Conservation (phyloP, 2,888 invertebrate genomes). For the Acanthosoma haemorrhoidale region DNA sequence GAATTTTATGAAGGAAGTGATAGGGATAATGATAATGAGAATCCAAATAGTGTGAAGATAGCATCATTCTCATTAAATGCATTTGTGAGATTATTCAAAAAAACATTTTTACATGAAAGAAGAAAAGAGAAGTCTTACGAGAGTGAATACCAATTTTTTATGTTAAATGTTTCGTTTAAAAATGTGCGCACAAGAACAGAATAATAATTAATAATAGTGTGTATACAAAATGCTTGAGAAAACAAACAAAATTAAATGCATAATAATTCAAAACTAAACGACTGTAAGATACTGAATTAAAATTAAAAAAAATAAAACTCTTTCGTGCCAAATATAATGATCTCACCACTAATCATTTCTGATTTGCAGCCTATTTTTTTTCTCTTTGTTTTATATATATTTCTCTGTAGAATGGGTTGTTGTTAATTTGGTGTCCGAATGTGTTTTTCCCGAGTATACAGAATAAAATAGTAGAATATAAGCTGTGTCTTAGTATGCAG, state of each 20-base stretch:
- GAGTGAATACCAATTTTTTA: slow-evolving; percentile 39
- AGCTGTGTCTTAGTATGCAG: no score
- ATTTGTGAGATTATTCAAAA: slow-evolving; percentile 15
- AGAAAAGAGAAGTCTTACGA: slow-evolving; percentile 34
- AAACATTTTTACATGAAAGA: slow-evolving; percentile 16
- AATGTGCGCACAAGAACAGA: slow-evolving; percentile 16
- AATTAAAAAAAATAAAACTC: no score
- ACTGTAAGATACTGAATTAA: no score
- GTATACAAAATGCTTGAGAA: slow-evolving; percentile 12
- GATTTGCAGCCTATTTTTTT: not conserved
- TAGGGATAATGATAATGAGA: slow-evolving; percentile 23
- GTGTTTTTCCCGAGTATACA: not conserved
- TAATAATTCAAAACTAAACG: no score
- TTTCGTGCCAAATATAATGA: no score
- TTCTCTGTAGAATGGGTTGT: no score
- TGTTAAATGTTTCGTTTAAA: not conserved
- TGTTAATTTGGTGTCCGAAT: no score
- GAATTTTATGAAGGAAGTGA: slow-evolving; percentile 26
- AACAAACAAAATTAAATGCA: not conserved
- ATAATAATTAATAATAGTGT: not conserved
- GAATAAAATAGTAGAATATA: not conserved
- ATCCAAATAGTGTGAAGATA: slow-evolving; percentile 17
- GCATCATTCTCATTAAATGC: slow-evolving; percentile 23
- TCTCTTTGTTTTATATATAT: not conserved
- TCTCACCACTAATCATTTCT: no score